Evolutionary conservation across 2,888 invertebrate species (phyloP).

Genomic region (Pristionchus maxplancki): DNA sequence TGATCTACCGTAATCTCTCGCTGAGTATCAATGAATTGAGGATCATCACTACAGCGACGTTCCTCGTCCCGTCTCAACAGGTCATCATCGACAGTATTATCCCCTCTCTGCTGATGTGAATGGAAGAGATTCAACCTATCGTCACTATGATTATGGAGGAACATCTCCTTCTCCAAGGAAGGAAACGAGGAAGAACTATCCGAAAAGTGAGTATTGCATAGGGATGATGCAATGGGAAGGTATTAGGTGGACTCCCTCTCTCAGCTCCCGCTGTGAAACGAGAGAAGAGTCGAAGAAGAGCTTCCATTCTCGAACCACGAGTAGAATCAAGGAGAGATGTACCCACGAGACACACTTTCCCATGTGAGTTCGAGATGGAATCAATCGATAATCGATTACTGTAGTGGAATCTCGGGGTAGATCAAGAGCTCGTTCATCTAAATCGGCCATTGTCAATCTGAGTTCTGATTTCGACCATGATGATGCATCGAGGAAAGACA

Average conservation of each 20-base stretch:
- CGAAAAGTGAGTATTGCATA: slow-evolving; percentile 32
- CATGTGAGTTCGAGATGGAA: neutral
- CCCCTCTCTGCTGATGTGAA: neutral
- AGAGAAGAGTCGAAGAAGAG: slow-evolving; percentile 28
- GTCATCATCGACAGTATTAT: slow-evolving; percentile 28
- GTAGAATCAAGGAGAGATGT: slow-evolving; percentile 5
- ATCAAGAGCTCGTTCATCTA: slow-evolving; percentile 4
- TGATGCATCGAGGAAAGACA: slow-evolving; percentile 60
- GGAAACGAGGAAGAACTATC: slow-evolving; percentile 32
- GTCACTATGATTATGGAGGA: slow-evolving; percentile 30
- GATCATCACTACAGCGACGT: slow-evolving; percentile 37
- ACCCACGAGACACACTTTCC: slow-evolving; percentile 36
- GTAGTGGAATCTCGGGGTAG: neutral
- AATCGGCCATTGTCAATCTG: slow-evolving; percentile 36
- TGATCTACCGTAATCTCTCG: neutral
- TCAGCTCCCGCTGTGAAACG: slow-evolving; percentile 40
- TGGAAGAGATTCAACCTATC: slow-evolving; percentile 19
- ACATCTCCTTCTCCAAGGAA: neutral
- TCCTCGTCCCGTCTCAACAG: slow-evolving; percentile 45
- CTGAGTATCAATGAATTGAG: neutral
- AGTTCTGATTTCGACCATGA: slow-evolving; percentile 62
- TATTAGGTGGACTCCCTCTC: neutral
- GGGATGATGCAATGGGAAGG: neutral
- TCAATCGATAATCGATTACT: slow-evolving; percentile 20
- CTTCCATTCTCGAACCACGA: slow-evolving; percentile 17